Percentiles rank a stretch among this genome's conserved stretches.
Evolutionary conservation across 1,140 invertebrate species (phyloP).

Genomic region (Drosophila baimaii): DNA sequence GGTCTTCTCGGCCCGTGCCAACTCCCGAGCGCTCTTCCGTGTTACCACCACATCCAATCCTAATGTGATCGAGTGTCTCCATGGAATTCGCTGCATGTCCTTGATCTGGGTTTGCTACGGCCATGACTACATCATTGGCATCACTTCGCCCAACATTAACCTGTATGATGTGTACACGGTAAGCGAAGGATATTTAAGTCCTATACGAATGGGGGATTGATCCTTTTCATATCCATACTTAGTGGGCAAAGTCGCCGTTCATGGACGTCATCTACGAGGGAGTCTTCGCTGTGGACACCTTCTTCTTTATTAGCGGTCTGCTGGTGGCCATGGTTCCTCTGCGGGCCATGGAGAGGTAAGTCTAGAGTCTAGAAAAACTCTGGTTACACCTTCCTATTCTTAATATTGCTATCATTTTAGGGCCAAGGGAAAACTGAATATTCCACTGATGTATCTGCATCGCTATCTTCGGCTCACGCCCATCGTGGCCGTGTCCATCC

Average conservation of each 20-base stretch:
- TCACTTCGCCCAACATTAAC: conserved; percentile 69
- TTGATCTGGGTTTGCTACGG: conserved; percentile 88
- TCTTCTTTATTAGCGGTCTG: conserved; percentile 88
- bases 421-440: conserved; percentile 63
- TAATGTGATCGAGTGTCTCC: conserved; percentile 84
- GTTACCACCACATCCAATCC: conserved; percentile 47
- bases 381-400: too few species aligned
- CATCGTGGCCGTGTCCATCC: conserved; percentile 44
- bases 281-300: conserved; percentile 88
- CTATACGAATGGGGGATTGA: not conserved
- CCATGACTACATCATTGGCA: conserved; percentile 84
- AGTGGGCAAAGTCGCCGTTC: conserved; percentile 84
- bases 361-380: conserved; percentile 64
- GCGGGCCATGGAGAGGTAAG: conserved; percentile 87
- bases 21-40: conserved; percentile 47
- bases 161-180: conserved; percentile 37
- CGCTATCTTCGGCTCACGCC: conserved; percentile 71
- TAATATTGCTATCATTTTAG: conserved; percentile 13
- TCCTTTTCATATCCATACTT: not conserved
- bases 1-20: conserved; percentile 56
- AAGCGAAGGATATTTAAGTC: not conserved
- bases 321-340: conserved; percentile 87
- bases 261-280: conserved; percentile 86
- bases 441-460: conserved; percentile 72
- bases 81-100: conserved; percentile 86